Percentiles rank a stretch among this genome's conserved stretches.
These are phyloP conservation scores for Pomatostomus ruficeps DNA, from an alignment of 2,113 vertebrate species.

Conservation along the genomic window DNA sequence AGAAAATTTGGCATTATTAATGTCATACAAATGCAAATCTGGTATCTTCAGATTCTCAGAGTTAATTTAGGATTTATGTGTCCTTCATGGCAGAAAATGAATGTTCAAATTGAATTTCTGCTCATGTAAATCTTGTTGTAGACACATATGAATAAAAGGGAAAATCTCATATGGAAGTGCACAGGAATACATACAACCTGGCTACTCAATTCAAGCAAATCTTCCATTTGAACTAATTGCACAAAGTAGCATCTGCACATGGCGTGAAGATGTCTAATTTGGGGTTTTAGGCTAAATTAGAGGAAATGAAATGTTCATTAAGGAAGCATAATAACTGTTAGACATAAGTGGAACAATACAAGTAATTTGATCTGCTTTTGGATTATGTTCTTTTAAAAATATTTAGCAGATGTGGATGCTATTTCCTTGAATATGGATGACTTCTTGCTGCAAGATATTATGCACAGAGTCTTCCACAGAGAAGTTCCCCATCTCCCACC, in stretches of 20 bases:
- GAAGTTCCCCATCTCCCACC: background rate
- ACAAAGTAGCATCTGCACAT: background rate
- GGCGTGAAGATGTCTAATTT: background rate
- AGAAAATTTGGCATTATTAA: background rate
- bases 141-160: background rate
- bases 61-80: background rate
- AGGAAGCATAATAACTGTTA: background rate
- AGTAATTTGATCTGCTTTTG: background rate
- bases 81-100: background rate
- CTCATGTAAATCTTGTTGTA: background rate
- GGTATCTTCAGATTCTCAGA: background rate
- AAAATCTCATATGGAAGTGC: background rate
- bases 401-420: background rate
- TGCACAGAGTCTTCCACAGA: background rate
- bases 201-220: background rate
- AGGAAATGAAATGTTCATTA: background rate
- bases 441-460: background rate
- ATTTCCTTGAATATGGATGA: background rate
- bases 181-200: background rate
- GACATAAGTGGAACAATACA: background rate
- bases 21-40: background rate
- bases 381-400: background rate
- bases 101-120: background rate
- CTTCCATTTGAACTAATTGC: background rate
- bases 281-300: background rate